Conservation (phyloP, 2,113 vertebrate genomes). For the Rhynchomys soricoides region DNA sequence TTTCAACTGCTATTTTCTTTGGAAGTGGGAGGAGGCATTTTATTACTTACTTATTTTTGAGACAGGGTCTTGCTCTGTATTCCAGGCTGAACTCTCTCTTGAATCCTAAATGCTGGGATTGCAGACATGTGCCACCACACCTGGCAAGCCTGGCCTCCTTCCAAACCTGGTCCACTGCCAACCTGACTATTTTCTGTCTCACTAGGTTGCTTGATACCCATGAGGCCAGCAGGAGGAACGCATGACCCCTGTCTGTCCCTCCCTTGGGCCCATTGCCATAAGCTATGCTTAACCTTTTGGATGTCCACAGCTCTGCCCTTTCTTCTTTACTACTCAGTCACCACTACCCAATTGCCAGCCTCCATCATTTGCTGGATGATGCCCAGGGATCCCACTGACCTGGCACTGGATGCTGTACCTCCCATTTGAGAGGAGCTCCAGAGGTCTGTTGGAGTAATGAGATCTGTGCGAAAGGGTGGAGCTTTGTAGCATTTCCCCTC, state of each 20-base stretch:
- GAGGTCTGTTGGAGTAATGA: neutral
- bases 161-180: neutral
- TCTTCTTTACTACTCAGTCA: neutral
- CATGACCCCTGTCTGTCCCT: neutral
- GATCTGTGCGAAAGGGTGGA: neutral
- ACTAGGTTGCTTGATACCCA: neutral
- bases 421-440: rapidly evolving
- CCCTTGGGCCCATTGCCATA: neutral
- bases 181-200: neutral
- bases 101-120: neutral
- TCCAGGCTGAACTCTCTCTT: neutral
- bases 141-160: neutral
- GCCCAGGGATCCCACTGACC: rapidly evolving
- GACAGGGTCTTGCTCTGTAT: neutral
- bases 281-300: neutral
- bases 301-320: neutral
- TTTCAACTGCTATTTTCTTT: neutral
- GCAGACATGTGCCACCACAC: neutral
- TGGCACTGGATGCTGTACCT: neutral
- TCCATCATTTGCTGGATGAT: rapidly evolving
- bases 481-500: neutral
- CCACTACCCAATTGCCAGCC: rapidly evolving
- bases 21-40: neutral
- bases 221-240: too few species aligned
- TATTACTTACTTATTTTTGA: neutral